These are phyloP conservation scores for Gymnoscopelus microlampas DNA, from an alignment of 2,797 vertebrate genomes.

Conservation along the genomic window DNA sequence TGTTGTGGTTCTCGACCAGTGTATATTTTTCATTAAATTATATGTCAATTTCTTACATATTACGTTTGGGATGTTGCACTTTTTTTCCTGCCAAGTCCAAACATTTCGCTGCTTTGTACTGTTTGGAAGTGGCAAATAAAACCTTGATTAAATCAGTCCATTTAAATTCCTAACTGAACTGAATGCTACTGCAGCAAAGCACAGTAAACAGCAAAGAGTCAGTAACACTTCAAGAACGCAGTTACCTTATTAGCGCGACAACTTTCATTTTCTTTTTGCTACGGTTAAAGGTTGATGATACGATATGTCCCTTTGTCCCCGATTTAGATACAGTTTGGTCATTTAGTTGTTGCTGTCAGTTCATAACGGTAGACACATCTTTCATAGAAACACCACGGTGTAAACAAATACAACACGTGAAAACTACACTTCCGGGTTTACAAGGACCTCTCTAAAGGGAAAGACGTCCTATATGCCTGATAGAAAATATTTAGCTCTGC, in stretches of 20 bases:
- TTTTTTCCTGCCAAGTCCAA: no score
- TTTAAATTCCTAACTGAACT: neutral
- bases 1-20: no score
- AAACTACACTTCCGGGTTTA: conserved; percentile 61
- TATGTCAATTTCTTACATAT: no score
- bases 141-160: neutral
- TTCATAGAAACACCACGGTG: neutral
- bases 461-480: conserved; percentile 65
- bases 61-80: no score
- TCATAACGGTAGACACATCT: neutral
- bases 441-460: conserved; percentile 47
- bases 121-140: no score
- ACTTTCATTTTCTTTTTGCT: conserved; percentile 77
- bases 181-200: neutral
- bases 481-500: conserved; percentile 13
- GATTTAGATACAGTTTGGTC: neutral
- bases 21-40: no score
- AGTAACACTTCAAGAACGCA: neutral
- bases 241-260: conserved; percentile 85
- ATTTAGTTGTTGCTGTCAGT: neutral
- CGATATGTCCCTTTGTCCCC: neutral
- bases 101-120: no score
- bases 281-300: neutral
- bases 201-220: neutral
- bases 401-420: conserved; percentile 59